Percentiles rank a stretch among this genome's conserved stretches.
phyloP scores from a whole-genome alignment of 2,113 vertebrate genomes.

The Stegastes partitus region DNA sequence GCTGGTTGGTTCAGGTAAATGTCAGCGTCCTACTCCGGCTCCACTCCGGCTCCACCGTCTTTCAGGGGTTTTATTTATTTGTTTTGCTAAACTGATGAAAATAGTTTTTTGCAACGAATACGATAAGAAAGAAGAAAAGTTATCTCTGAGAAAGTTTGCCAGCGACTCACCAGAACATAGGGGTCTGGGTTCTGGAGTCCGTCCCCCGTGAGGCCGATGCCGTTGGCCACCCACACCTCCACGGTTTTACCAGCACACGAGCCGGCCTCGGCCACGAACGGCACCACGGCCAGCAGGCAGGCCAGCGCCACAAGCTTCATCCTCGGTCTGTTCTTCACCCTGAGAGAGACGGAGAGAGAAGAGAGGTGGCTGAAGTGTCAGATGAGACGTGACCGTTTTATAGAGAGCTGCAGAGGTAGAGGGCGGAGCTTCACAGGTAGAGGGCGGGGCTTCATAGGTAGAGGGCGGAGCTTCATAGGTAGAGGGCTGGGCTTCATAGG shows the following conservation, averaged over 20 bases:
- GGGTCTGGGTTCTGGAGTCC: not conserved
- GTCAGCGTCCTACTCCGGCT: no score
- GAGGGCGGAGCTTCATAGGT: constrained; percentile 3
- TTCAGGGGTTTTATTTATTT: no score
- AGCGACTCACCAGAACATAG: constrained; percentile 20
- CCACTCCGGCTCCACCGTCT: no score
- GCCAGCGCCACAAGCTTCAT: constrained; percentile 4
- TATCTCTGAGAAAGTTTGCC: not conserved
- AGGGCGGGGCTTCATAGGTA: not conserved
- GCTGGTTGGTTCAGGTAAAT: not conserved
- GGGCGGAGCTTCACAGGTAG: not conserved
- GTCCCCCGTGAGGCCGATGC: not conserved
- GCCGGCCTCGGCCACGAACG: not conserved
- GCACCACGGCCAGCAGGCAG: not conserved
- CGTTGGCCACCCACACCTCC: not conserved
- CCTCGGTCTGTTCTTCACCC: not conserved
- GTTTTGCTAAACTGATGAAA: no score
- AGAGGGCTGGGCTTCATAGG: not conserved
- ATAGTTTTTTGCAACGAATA: no score
- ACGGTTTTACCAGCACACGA: not conserved
- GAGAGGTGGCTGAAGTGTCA: not conserved
- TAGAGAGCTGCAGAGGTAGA: not conserved
- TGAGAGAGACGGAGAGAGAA: not conserved
- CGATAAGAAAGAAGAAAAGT: not conserved
- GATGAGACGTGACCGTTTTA: not conserved